Conservation (phyloP, 2,113 vertebrate genomes). For the Lonchura striata region DNA sequence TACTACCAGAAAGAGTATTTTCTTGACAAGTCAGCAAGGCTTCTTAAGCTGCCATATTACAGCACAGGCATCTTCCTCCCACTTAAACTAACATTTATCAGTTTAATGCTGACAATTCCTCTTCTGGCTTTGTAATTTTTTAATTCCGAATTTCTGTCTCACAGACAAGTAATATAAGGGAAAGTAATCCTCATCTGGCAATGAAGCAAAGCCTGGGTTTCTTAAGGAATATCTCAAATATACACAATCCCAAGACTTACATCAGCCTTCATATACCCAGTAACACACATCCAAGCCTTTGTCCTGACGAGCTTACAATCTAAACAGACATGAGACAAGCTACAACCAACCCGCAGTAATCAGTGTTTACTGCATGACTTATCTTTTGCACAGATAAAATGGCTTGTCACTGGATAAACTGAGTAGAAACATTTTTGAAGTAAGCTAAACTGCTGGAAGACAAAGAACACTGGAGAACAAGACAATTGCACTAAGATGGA, state of each 20-base stretch:
- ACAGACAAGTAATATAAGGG: not conserved
- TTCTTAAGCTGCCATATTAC: not conserved
- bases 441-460: not conserved
- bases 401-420: not conserved
- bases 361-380: not conserved
- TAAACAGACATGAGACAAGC: not conserved
- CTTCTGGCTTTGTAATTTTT: not conserved
- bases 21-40: not conserved
- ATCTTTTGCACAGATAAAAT: not conserved
- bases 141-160: not conserved
- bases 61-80: not conserved
- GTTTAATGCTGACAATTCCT: not conserved
- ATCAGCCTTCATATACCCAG: not conserved
- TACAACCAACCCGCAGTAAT: not conserved
- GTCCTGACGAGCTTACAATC: not conserved
- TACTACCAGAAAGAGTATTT: not conserved
- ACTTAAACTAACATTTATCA: not conserved
- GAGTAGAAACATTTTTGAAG: not conserved
- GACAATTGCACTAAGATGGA: not conserved
- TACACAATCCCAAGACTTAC: not conserved
- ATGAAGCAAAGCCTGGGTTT: not conserved
- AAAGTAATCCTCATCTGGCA: not conserved
- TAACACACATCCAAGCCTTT: not conserved
- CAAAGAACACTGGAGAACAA: not conserved
- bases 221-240: not conserved